These are phyloP conservation scores for Oscheius sp. DNA, from an alignment of 1,140 invertebrate species.

Conservation along the genomic window DNA sequence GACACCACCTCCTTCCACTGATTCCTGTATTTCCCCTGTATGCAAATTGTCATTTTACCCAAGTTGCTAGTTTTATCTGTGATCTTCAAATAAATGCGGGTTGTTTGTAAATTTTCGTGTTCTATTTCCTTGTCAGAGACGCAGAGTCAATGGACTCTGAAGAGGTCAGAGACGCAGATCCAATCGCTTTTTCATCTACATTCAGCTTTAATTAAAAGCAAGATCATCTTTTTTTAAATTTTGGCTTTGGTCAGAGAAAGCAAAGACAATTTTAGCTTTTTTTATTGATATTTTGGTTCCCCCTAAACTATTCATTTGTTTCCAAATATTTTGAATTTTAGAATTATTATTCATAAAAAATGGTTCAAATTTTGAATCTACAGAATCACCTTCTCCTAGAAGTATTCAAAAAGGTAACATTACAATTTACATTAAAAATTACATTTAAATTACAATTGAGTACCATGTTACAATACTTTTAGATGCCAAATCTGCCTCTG, in stretches of 20 bases:
- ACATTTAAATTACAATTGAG: too few species aligned
- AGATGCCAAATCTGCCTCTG: too few species aligned
- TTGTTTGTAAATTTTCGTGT: background rate
- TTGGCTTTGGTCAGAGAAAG: too few species aligned
- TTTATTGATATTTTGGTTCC: too few species aligned
- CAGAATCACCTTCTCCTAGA: background rate
- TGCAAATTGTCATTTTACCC: background rate
- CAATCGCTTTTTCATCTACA: background rate
- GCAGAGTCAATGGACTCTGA: background rate
- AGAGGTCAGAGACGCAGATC: too few species aligned
- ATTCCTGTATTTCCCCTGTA: background rate
- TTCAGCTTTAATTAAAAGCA: background rate
- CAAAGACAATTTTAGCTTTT: too few species aligned
- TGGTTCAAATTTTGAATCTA: background rate
- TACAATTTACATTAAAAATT: too few species aligned
- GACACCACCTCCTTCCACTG: slow-evolving; percentile 73
- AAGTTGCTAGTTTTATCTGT: background rate
- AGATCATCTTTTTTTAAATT: background rate
- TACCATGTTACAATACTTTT: too few species aligned
- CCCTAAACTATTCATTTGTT: too few species aligned
- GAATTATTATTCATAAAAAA: too few species aligned
- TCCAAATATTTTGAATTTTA: too few species aligned
- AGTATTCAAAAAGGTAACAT: too few species aligned
- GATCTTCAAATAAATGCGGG: background rate
- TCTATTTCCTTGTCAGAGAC: background rate